Evolutionary conservation across 2,797 vertebrate species (phyloP).

Genomic region (Diceros bicornis): DNA sequence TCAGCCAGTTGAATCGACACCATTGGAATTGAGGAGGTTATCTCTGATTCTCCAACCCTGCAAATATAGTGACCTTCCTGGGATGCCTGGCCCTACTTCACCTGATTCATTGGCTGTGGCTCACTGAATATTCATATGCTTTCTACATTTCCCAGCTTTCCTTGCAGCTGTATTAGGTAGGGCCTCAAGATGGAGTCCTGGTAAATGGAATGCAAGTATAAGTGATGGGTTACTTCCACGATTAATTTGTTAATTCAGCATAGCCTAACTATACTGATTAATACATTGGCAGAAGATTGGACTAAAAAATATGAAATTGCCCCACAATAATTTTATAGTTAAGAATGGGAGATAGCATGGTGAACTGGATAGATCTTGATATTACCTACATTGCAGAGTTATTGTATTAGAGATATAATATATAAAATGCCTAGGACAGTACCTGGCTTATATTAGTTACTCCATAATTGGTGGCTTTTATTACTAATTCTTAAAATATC

Average conservation of each 20-base stretch:
- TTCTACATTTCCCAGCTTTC: neutral
- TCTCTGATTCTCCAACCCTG: neutral
- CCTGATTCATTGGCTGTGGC: neutral
- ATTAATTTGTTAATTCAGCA: slow-evolving; percentile 22
- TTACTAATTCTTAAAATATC: slow-evolving; percentile 36
- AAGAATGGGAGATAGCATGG: neutral
- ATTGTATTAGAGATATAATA: neutral
- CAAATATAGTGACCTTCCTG: neutral
- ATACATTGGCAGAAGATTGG: neutral
- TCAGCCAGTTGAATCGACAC: neutral
- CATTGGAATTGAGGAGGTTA: neutral
- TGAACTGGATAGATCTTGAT: neutral
- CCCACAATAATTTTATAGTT: neutral
- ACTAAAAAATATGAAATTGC: neutral
- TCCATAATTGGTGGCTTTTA: neutral
- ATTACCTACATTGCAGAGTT: neutral
- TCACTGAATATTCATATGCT: neutral
- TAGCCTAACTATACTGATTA: neutral
- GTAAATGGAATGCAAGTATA: neutral
- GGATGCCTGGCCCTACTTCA: neutral
- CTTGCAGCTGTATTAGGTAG: neutral
- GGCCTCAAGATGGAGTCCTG: neutral
- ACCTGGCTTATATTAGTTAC: neutral
- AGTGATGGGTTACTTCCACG: neutral
- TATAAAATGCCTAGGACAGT: neutral